A percentile compares a stretch with the other conserved stretches of the same genome.
Evolutionary conservation across 2,113 vertebrate species (phyloP).

Genomic region (Calyptomena viridis): DNA sequence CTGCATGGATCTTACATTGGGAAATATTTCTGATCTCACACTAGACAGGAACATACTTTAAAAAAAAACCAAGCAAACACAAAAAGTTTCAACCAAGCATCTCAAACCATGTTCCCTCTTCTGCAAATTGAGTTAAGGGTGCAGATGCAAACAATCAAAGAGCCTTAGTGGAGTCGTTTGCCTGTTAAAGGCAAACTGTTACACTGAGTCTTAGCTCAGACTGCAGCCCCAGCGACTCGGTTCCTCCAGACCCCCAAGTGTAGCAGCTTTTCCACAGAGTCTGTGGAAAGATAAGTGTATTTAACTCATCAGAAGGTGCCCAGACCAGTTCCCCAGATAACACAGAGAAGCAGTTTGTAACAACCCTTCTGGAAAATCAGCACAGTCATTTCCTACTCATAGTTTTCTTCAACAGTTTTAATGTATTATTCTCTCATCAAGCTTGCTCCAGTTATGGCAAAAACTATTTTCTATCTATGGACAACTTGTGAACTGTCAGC

Average conservation of each 20-base stretch:
- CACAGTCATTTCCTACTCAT: not conserved
- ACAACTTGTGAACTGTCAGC: not conserved
- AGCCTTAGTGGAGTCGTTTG: not conserved
- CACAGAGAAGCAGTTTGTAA: not conserved
- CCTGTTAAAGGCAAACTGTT: not conserved
- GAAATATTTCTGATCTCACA: not conserved
- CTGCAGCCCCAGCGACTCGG: not conserved
- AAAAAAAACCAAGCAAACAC: not conserved
- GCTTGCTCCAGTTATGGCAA: not conserved
- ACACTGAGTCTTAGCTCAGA: not conserved
- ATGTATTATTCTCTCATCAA: not conserved
- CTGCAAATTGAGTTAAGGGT: not conserved
- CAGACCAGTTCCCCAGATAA: not conserved
- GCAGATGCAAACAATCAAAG: not conserved
- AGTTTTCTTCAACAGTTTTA: not conserved
- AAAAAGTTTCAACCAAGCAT: not conserved
- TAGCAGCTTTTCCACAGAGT: not conserved
- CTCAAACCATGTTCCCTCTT: rapidly evolving
- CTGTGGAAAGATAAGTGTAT: not conserved
- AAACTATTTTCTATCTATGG: not conserved
- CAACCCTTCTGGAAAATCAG: not conserved
- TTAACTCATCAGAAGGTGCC: not conserved
- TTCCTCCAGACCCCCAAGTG: no score
- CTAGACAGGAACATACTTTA: not conserved
- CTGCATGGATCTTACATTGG: no score